phyloP scores from a whole-genome alignment of 2,797 vertebrate genomes.

The Oryzias sinensis region DNA sequence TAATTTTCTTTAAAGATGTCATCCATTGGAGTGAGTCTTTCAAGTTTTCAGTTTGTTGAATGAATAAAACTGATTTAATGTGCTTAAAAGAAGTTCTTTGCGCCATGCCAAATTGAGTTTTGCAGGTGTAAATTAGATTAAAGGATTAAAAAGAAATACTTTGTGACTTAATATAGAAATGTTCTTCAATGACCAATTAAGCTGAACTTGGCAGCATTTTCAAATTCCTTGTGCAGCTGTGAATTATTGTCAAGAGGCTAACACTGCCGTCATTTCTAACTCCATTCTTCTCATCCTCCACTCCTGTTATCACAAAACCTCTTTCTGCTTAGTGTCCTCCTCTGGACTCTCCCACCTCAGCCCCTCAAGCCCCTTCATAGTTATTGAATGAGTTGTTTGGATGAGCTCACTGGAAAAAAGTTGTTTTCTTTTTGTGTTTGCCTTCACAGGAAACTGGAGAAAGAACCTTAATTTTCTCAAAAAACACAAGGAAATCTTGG shows the following conservation, averaged over 20 bases:
- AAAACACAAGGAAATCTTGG: too few species aligned
- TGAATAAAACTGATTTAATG: too few species aligned
- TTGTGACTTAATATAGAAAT: slow-evolving; percentile 10
- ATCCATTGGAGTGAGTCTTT: too few species aligned
- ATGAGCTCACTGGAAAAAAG: slow-evolving; percentile 49
- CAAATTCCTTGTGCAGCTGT: not conserved
- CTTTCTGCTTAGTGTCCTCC: slow-evolving; percentile 8
- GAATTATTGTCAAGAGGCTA: slow-evolving; percentile 17
- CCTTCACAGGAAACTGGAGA: too few species aligned
- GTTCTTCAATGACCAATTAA: slow-evolving; percentile 18
- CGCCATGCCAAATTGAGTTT: too few species aligned
- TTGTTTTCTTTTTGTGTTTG: too few species aligned
- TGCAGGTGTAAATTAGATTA: too few species aligned
- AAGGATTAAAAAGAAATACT: not conserved
- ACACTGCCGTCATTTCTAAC: slow-evolving; percentile 7
- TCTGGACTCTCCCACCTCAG: not conserved
- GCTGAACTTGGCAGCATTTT: slow-evolving; percentile 27
- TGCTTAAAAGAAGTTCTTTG: too few species aligned
- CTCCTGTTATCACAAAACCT: slow-evolving; percentile 21
- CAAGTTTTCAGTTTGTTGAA: too few species aligned
- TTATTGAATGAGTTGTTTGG: slow-evolving; percentile 41
- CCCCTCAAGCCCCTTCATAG: slow-evolving; percentile 9
- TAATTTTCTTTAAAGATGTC: too few species aligned
- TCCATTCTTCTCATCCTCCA: slow-evolving; percentile 4
- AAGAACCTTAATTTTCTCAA: too few species aligned